Conservation (phyloP, 2,888 invertebrate genomes). For the Lacanobia wlatinum region DNA sequence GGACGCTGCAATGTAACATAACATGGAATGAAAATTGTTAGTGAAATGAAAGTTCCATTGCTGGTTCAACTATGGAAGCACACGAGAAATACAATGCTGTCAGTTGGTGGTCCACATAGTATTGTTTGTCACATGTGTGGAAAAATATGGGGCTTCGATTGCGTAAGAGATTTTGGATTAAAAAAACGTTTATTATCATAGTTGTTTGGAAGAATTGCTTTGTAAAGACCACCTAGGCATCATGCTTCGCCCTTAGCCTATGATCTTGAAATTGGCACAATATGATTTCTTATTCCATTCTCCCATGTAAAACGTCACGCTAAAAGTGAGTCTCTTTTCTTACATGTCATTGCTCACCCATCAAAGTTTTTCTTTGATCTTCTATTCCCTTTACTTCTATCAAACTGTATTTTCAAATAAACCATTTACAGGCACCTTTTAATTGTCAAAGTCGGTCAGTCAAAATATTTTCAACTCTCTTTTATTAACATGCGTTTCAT, state of each 20-base stretch:
- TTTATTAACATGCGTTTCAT: not conserved
- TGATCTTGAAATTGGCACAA: not conserved
- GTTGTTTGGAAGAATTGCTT: not conserved
- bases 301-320: not conserved
- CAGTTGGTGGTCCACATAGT: not conserved
- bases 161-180: not conserved
- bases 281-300: not conserved
- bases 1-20: slow-evolving; percentile 35
- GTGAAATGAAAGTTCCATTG: slow-evolving; percentile 25
- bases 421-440: too few relatives aligned
- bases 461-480: not conserved
- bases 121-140: slow-evolving; percentile 16
- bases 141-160: not conserved
- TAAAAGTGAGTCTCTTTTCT: not conserved
- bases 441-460: too few relatives aligned
- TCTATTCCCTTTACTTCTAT: not conserved
- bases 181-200: not conserved
- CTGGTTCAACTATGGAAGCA: slow-evolving; percentile 16
- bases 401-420: too few relatives aligned
- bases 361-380: not conserved
- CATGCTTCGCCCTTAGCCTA: too few relatives aligned
- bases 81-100: slow-evolving; percentile 24
- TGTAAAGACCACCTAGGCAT: too few relatives aligned
- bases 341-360: not conserved
- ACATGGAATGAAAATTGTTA: slow-evolving; percentile 48